A percentile compares a stretch with the other conserved stretches of the same genome.
These are phyloP conservation scores for Caerostris extrusa DNA, from an alignment of 1,140 invertebrate genomes.

Conservation along the genomic window DNA sequence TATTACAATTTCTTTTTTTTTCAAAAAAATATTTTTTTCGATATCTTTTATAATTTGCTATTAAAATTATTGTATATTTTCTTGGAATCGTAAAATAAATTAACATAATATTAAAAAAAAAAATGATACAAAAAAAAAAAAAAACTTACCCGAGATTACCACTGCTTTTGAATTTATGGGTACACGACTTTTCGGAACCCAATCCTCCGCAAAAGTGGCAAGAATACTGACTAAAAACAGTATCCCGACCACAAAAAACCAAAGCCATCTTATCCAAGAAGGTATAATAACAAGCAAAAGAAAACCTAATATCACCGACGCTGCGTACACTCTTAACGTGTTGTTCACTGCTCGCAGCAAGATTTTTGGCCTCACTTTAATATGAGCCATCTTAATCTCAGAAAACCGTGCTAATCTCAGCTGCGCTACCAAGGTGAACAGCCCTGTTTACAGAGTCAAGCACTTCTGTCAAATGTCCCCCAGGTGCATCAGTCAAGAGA, in stretches of 20 bases:
- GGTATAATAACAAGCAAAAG: conserved; percentile 1
- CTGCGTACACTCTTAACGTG: conserved; percentile 14
- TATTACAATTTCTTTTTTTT: neutral
- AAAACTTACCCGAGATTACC: conserved; percentile 80
- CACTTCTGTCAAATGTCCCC: neutral
- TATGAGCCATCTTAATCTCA: neutral
- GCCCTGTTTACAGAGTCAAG: neutral
- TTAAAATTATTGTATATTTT: neutral
- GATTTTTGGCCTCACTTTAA: conserved; percentile 41
- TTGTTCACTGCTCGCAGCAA: conserved; percentile 33
- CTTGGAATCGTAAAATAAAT: no score
- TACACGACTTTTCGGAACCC: conserved; percentile 31
- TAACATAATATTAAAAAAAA: neutral
- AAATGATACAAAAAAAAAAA: neutral
- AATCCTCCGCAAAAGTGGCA: conserved; percentile 37
- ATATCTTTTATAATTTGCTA: neutral
- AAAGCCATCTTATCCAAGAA: conserved; percentile 42
- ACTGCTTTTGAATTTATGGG: conserved; percentile 78
- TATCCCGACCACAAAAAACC: neutral
- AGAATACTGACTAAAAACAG: conserved; percentile 26
- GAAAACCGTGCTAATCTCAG: neutral
- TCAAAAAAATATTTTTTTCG: neutral
- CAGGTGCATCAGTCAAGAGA: neutral
- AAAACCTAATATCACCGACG: neutral
- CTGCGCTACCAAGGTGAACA: neutral